Base-by-base conservation (phyloP, 1,140 invertebrate genomes). In the Rhyacophila brunnea region DNA sequence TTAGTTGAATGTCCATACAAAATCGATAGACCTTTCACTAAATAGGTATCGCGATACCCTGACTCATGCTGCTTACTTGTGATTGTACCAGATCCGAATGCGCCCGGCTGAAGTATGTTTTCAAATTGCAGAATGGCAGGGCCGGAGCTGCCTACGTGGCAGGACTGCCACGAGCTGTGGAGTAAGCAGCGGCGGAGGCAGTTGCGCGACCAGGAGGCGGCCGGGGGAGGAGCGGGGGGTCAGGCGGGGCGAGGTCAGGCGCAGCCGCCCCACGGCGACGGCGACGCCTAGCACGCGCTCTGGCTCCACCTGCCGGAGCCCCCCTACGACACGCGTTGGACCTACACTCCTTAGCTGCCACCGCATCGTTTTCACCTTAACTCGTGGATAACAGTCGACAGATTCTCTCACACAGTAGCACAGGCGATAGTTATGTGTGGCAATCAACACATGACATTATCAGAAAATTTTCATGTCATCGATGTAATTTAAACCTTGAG, bases 111-210 rank as follows among this genome's bases (percentile, higher is more conserved):
- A n/a, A n/a, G n/a, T n/a, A n/a, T n/a, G n/a, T 28, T 9, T 28
- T 28, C 9, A 28, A 28, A 28, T 28, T 28, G 23, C 75, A 95
- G 92, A 74, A 91, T 92, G 86, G 82, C 86, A 52, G 85, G 85
- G 13, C 89, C 90, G 9, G 83, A 90, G 68, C 73, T 98, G 59
- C 97, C 97, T 1, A 92, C 87, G 19, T 93, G 93, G 86, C 96
- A 99, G 81, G 97, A 99, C 79, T 99, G 97, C 76, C 97, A 99
- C 79, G 97, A 99, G 78, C 81, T 99, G 68, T 99, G 96, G 96
- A 95, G 93, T 66, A 99, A 99, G 75, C 92, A 92, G 71, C 83
- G 91, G 34, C 83, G 91, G 67, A 78, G 87, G 11, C 91, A 93
- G 71, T 80, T 91, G 65, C 78, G 87, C 28, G 90, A 92, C 68